Conservation (phyloP, 2,113 vertebrate species). For the Nothobranchius furzeri region DNA sequence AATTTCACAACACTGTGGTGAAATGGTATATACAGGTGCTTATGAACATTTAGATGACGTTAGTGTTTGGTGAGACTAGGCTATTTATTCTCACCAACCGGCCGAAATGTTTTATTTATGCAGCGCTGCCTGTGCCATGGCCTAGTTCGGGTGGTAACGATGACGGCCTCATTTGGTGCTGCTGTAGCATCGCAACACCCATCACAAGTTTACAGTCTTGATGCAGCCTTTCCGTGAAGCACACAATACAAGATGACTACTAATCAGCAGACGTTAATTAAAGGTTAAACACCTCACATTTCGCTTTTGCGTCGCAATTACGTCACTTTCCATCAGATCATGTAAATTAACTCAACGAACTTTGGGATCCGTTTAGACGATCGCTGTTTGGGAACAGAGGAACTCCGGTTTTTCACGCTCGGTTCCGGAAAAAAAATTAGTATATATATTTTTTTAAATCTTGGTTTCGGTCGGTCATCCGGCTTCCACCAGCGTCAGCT, state of each 20-base stretch:
- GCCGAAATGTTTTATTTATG: conserved; percentile 78
- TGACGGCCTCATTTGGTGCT: conserved; percentile 74
- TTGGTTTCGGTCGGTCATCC: not conserved
- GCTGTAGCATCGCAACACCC: conserved; percentile 68
- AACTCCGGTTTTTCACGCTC: conserved; percentile 22
- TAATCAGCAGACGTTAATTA: conserved; percentile 20
- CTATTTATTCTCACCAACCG: conserved; percentile 42
- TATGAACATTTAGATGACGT: conserved; percentile 17
- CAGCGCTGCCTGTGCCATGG: conserved; percentile 75
- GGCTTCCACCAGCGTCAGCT: conserved; percentile 25
- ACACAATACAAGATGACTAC: conserved; percentile 41
- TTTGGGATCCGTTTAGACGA: conserved; percentile 44
- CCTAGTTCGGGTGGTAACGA: conserved; percentile 78
- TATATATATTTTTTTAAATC: conserved; percentile 2
- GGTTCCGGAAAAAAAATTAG: conserved; percentile 34
- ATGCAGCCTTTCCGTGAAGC: conserved; percentile 40
- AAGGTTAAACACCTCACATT: conserved; percentile 45
- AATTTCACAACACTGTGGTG: conserved; percentile 39
- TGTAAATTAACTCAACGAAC: conserved; percentile 67
- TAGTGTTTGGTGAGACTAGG: conserved; percentile 33
- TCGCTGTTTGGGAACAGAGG: conserved; percentile 15
- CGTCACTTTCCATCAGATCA: conserved; percentile 66
- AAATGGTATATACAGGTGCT: conserved; percentile 16
- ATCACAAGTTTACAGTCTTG: conserved; percentile 66
- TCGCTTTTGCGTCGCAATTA: conserved; percentile 66